These are phyloP conservation scores for Alligator sinensis DNA, from an alignment of 2,113 vertebrate genomes.

Conservation along the genomic window DNA sequence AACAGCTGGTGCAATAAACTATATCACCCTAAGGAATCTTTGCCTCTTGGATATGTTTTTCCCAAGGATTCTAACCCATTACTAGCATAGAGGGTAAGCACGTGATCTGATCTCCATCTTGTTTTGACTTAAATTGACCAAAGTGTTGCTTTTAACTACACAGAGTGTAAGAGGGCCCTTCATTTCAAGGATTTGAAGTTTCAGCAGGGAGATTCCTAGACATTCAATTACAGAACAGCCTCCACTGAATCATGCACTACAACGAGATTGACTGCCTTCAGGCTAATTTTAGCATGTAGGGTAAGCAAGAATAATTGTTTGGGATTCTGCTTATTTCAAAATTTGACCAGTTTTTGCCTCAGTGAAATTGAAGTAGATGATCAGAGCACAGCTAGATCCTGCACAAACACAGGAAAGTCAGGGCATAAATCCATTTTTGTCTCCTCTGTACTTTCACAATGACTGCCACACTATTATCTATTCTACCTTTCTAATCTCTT, in stretches of 20 bases:
- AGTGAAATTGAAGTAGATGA: not conserved
- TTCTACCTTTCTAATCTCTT: not conserved
- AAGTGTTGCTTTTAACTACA: not conserved
- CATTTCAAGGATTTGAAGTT: not conserved
- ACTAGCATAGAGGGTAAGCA: rapidly evolving
- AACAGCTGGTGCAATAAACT: no score
- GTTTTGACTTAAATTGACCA: rapidly evolving
- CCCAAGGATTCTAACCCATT: no score
- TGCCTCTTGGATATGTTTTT: no score
- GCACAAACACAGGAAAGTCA: not conserved
- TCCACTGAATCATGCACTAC: not conserved
- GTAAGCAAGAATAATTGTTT: not conserved
- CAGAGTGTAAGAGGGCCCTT: rapidly evolving
- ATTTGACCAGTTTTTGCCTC: not conserved
- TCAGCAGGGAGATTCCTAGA: not conserved
- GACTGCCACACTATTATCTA: not conserved
- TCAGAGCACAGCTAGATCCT: not conserved
- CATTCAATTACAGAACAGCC: not conserved
- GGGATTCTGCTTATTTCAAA: not conserved
- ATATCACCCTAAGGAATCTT: no score
- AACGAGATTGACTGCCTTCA: not conserved
- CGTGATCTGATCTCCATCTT: rapidly evolving
- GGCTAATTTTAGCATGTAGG: not conserved
- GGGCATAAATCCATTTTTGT: not conserved
- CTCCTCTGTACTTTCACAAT: not conserved